Percentiles rank a stretch among this genome's conserved stretches.
Conservation (phyloP, 2,888 invertebrate genomes). For the Caenorhabditis sp. region DNA sequence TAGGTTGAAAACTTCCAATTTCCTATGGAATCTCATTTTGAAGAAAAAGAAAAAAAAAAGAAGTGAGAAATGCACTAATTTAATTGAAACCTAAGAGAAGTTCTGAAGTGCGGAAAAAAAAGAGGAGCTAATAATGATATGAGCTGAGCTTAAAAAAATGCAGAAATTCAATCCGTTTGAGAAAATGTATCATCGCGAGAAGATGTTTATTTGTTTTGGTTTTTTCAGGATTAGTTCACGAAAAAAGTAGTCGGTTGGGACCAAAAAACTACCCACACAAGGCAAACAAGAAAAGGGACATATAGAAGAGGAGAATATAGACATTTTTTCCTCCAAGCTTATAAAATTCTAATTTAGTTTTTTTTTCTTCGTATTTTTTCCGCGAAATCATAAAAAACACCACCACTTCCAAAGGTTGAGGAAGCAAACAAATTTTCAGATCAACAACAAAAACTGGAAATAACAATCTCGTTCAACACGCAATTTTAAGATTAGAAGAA, state of each 20-base stretch:
- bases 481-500: too few species aligned
- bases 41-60: background rate
- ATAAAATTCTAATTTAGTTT: background rate
- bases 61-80: background rate
- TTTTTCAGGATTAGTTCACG: too few species aligned
- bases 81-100: background rate
- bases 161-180: background rate
- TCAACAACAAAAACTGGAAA: background rate
- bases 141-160: background rate
- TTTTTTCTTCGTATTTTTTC: background rate
- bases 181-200: conserved; percentile 1
- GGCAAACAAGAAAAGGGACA: too few species aligned
- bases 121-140: background rate
- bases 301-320: too few species aligned
- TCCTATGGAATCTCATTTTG: background rate
- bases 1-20: background rate
- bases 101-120: background rate
- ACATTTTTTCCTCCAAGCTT: too few species aligned
- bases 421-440: background rate
- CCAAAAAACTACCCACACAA: too few species aligned
- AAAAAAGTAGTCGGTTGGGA: too few species aligned
- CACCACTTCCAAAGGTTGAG: background rate
- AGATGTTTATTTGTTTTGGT: background rate
- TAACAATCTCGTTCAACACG: too few species aligned
- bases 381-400: background rate